Evolutionary conservation across 1,140 invertebrate genomes (phyloP).

Genomic region (Chironomus striatipennis): DNA sequence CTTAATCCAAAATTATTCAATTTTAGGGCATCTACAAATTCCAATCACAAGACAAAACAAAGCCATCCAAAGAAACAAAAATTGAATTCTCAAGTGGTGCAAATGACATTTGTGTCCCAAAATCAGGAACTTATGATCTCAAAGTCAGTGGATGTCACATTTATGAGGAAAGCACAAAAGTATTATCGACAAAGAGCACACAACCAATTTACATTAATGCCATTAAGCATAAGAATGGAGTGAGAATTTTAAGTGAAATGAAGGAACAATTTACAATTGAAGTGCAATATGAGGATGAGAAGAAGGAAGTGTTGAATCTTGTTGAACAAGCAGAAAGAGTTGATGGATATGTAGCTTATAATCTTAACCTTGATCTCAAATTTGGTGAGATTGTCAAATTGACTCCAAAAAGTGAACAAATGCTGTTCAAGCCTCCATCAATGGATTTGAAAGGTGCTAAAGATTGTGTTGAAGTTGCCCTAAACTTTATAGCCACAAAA

Average conservation of each 20-base stretch:
- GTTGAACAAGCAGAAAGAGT: slow-evolving; percentile 35
- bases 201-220: slow-evolving; percentile 38
- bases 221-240: slow-evolving; percentile 41
- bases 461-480: slow-evolving; percentile 59
- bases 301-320: slow-evolving; percentile 37
- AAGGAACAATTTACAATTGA: slow-evolving; percentile 36
- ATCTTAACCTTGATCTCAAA: slow-evolving; percentile 45
- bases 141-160: slow-evolving; percentile 73
- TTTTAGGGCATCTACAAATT: slow-evolving; percentile 31
- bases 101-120: slow-evolving; percentile 56
- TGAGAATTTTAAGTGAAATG: slow-evolving; percentile 40
- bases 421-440: slow-evolving; percentile 63
- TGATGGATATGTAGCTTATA: slow-evolving; percentile 41
- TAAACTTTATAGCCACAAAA: slow-evolving; percentile 45
- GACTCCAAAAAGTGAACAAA: slow-evolving; percentile 50
- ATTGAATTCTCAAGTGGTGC: slow-evolving; percentile 39
- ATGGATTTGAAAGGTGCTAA: slow-evolving; percentile 53
- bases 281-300: slow-evolving; percentile 35
- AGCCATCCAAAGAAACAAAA: slow-evolving; percentile 28
- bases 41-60: slow-evolving; percentile 27
- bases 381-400: slow-evolving; percentile 51
- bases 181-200: slow-evolving; percentile 35
- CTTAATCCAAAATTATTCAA: not conserved
- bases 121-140: slow-evolving; percentile 63
- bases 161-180: slow-evolving; percentile 46